Evolutionary conservation across 1,140 invertebrate genomes (phyloP), one percentile per base, ranked within the genome.

Genomic region (Papilio polytes): DNA sequence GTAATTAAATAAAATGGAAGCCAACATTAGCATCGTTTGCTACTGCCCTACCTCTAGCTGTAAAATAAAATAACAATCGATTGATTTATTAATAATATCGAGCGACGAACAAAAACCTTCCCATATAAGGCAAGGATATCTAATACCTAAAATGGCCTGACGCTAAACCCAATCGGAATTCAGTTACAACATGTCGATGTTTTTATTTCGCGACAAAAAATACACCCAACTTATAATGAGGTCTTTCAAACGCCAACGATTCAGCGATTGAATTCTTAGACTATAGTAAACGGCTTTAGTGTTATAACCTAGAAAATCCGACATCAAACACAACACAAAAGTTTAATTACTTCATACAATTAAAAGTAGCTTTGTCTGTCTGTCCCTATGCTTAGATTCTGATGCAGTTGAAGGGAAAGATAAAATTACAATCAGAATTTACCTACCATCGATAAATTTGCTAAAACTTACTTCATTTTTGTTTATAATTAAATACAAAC

Each of bases 61-160:
- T 76, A n/a, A 53, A 76, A 76, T 26, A 51, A 48, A 76, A 76
- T 26, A 76, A 76, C 74, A 76, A 70, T 15, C 26, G 46, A 22
- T 78, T 78, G 76, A 78, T 78, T 78, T 78, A 78, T 78, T 56
- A 78, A 59, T 51, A 41, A 74, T 56, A 77, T 77, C 13, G 59
- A 31, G 44, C 22, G 20, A 15, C 46, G 74, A 7, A 76, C 46
- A 76, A 76, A 76, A 76, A 76, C 44, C 22, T 18, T 44, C 13
- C 76, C 76, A 46, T 59, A 78, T 78, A 78, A 56, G 76, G 76
- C 18, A 12, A 13, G 48, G 74, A 76, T 78, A 78, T 78, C 76
- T 78, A 78, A 78, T 78, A 46, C 76, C 76, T 41, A 59, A 78
- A 78, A 78, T 78, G 76, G 76, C 31, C 13, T 53, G 76, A 78